Evolutionary conservation across 2,797 vertebrate species (phyloP).

Genomic region (Vireo griseus): DNA sequence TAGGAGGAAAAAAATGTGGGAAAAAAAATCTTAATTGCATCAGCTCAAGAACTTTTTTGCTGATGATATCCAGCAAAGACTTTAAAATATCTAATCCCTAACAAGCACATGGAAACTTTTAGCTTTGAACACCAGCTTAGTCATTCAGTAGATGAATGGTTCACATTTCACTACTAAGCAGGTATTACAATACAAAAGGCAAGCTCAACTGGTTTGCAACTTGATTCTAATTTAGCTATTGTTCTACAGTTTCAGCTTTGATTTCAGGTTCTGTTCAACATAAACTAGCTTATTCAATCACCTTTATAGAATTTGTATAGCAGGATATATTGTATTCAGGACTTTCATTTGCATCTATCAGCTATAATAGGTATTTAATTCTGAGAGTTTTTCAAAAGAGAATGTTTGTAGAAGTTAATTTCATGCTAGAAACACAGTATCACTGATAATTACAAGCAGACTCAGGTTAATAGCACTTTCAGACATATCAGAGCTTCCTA

Average conservation of each 20-base stretch:
- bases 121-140: conserved; percentile 23
- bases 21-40: neutral
- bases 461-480: neutral
- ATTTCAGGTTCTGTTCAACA: conserved; percentile 7
- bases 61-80: neutral
- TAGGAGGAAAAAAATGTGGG: neutral
- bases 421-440: neutral
- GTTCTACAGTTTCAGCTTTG: conserved; percentile 34
- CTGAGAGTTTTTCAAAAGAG: neutral
- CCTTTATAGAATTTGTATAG: neutral
- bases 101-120: neutral
- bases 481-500: neutral
- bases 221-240: conserved; percentile 32
- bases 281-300: neutral
- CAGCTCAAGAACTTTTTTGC: neutral
- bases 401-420: neutral
- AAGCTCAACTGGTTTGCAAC: conserved; percentile 50
- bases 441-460: neutral
- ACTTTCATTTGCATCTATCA: neutral
- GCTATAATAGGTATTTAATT: neutral
- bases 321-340: neutral
- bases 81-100: neutral
- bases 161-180: conserved; percentile 55
- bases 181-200: conserved; percentile 55
- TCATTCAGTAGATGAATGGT: conserved; percentile 37